Evolutionary conservation across 2,888 invertebrate genomes (phyloP).

Genomic region (Quadriops clusia): DNA sequence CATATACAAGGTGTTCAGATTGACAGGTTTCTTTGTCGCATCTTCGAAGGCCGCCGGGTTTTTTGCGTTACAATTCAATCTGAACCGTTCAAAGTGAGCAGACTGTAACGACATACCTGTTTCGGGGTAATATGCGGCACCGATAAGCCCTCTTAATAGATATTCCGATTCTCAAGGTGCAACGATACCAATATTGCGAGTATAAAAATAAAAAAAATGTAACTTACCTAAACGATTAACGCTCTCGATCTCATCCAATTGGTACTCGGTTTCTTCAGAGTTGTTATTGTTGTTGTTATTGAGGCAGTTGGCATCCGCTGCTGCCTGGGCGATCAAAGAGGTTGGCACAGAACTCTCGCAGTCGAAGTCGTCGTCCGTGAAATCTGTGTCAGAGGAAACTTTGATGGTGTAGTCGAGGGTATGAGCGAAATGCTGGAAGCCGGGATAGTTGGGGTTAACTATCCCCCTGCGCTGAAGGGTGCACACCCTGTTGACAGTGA

Average conservation of each 20-base stretch:
- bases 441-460: conserved; percentile 74
- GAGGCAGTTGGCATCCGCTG: conserved; percentile 37
- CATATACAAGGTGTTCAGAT: too few species aligned
- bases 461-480: conserved; percentile 50
- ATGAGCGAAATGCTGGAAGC: conserved; percentile 71
- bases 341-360: conserved; percentile 34
- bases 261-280: conserved; percentile 22
- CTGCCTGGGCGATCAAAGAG: conserved; percentile 32
- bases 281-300: conserved; percentile 27
- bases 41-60: too few species aligned
- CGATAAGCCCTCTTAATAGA: too few species aligned
- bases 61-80: too few species aligned
- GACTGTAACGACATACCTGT: too few species aligned
- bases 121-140: too few species aligned
- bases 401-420: conserved; percentile 42
- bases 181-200: too few species aligned
- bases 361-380: conserved; percentile 38
- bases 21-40: too few species aligned
- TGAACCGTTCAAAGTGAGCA: too few species aligned
- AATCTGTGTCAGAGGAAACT: conserved; percentile 34
- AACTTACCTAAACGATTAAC: conserved; percentile 36
- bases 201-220: too few species aligned
- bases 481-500: conserved; percentile 19
- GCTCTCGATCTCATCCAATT: conserved; percentile 35
- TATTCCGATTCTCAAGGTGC: too few species aligned